Conservation (phyloP, 1,140 invertebrate genomes). For the Vanessa atalanta region DNA sequence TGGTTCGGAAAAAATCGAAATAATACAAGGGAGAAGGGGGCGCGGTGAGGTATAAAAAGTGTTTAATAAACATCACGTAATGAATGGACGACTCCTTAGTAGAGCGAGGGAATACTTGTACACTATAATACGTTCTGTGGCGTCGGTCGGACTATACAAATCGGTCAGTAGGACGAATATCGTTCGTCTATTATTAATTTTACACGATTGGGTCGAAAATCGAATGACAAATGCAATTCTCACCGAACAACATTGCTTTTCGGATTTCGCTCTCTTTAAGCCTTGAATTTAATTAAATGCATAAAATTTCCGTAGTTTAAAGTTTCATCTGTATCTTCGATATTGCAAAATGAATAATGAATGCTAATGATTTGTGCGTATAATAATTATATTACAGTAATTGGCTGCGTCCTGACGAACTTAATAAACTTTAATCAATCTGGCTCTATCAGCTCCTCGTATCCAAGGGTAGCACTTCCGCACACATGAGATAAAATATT, state of each 20-base stretch:
- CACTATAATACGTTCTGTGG: no score
- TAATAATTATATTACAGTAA: not conserved
- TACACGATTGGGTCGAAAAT: no score
- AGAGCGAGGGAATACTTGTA: no score
- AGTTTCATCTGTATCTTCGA: not conserved
- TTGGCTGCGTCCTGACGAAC: not conserved
- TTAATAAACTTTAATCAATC: not conserved
- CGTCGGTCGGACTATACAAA: no score
- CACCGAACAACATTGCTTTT: not conserved
- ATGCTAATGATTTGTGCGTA: not conserved
- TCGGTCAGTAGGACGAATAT: no score
- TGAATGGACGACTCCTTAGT: no score
- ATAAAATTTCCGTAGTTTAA: not conserved
- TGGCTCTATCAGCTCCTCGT: not conserved
- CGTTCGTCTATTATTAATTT: no score
- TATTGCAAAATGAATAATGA: not conserved
- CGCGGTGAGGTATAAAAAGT: no score
- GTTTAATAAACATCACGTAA: no score
- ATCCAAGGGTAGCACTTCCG: slow-evolving; percentile 7
- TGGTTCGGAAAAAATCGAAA: no score
- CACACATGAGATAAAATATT: not conserved
- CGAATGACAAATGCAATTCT: no score
- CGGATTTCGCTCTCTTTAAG: not conserved
- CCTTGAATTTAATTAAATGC: slow-evolving; percentile 3
- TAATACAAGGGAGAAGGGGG: no score